Evolutionary conservation across 1,140 invertebrate genomes (phyloP), one percentile per base, ranked within the genome.

Genomic region (Wiebesia pumilae): DNA sequence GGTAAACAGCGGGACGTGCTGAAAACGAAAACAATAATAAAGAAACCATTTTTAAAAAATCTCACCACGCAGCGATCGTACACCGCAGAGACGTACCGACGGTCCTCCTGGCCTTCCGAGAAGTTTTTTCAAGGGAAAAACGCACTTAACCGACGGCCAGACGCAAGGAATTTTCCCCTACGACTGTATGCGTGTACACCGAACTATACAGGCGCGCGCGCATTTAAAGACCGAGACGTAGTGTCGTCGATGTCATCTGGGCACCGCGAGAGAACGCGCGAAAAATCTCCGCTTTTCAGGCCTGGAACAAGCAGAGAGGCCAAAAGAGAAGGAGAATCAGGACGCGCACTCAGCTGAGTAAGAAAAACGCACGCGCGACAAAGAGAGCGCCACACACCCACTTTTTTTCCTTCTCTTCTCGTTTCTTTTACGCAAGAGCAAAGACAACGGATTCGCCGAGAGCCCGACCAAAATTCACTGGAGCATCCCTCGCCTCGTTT

Each of bases 321-420:
- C 51, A 54, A 10, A 30, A 71, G 77, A 51, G 14, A 14, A 54
- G 43, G 77, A 54, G 47, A 51, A 35, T 4, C 58, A 69, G 80
- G 62, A 67, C 75, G 83, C 75, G 62, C 75, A 51, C 75, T 69
- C 83, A 84, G 83, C 83, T 78, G 75, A 84, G 83, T 67, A 62
- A 81, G 80, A 81, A 69, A 80, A 81, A 81, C 35, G 38, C 62
- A 43, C 24, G 62, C 80, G 62, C 80, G 62, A 67, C 24, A 65
- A 43, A 40, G 62, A 43, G 35, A 81, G 9, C 30, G 78, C 24
- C 35, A 38, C n/a, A 67, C 73, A 78, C 54, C 54, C 51, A 84
- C 35, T 84, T 77, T 84, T 58, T 14, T 19, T 62, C 62, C 21
- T 19, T 62, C 67, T n/a, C 58, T 7, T 69, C 38, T 24, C n/a